Base-by-base conservation (phyloP, 2,797 vertebrate genomes). In the Amphiprion clarkii region DNA sequence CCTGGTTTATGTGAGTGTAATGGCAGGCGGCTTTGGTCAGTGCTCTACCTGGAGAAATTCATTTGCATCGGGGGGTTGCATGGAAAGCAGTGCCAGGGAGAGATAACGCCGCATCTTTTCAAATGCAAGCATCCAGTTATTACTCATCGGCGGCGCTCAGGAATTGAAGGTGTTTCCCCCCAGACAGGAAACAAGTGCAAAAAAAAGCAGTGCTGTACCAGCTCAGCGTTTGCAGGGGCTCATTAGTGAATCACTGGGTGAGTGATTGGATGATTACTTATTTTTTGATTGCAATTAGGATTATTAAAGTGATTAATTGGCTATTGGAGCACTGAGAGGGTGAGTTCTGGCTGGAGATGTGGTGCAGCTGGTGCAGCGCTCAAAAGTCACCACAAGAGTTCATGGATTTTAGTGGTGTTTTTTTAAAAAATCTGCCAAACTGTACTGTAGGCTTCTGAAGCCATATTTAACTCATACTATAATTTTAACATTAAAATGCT, bases 201-300 rank as follows among this genome's bases (percentile, higher is more conserved):
- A 79, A 61, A 61, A 62, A 78, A 81, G 61, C 64, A 42, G 48
- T 60, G 58, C 82, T 84, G 74, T 72, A 51, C 55, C 49, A 62
- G 71, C 67, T 71, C 69, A 63, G 29, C 40, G 62, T 58, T 78
- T 0, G 17, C 61, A 44, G 5, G 17, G 65, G 74, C 82, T 90
- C 89, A 88, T 92, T 90, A 90, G 85, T 1, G 29, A 63, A 82
- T 70, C 82, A 54, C 81, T 2, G 71, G 61, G 81, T 78, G 81
- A 90, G 69, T 78, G 81, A 88, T 87, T 87, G 73, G 75, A 71
- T 77, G 74, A 88, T 90, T 87, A 76, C 57, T 59, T 87, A 78
- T 91, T 89, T 83, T 90, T 87, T 85, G 84, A 89, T 86, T 86
- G 55, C 77, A 88, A 90, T 90, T 87, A 76, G 86, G 76, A 88